phyloP scores from a whole-genome alignment of 2,113 vertebrate genomes.

The Dicrurus megarhynchus region DNA sequence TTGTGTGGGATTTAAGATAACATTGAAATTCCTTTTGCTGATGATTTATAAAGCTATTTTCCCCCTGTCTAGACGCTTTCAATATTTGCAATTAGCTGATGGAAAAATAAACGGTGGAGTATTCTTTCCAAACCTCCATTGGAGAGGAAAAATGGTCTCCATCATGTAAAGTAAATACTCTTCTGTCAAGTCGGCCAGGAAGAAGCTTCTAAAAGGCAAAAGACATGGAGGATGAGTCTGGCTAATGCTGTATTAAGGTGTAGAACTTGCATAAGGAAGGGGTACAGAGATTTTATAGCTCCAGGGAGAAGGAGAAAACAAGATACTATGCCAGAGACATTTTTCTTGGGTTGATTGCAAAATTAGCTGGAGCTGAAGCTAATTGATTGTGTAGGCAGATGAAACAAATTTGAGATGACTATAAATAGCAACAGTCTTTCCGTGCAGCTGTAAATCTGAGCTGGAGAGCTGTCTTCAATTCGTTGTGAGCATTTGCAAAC shows the following conservation, averaged over 20 bases:
- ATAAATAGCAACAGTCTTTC: conserved; percentile 58
- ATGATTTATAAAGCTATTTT: conserved; percentile 56
- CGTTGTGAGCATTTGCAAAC: neutral
- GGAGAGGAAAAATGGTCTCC: conserved; percentile 29
- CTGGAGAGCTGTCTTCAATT: neutral
- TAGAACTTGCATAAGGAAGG: neutral
- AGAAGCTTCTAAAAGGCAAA: conserved; percentile 13
- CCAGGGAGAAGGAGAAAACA: conserved; percentile 19
- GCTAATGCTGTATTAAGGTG: neutral
- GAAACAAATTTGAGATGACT: conserved; percentile 56
- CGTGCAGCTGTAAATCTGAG: conserved; percentile 45
- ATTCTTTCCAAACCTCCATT: conserved; percentile 40
- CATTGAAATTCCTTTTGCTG: conserved; percentile 32
- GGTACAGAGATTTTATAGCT: conserved; percentile 39
- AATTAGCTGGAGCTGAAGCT: conserved; percentile 65
- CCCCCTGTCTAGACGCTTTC: conserved; percentile 30
- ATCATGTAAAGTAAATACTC: conserved; percentile 15
- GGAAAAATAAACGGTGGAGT: conserved; percentile 44
- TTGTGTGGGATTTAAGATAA: conserved; percentile 53
- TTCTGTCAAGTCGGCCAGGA: neutral
- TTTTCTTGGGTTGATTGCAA: conserved; percentile 56
- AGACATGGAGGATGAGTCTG: neutral
- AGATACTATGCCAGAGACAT: conserved; percentile 36
- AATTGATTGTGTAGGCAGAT: conserved; percentile 67
- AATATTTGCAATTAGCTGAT: conserved; percentile 58